Conservation (phyloP, 2,888 invertebrate genomes). For the Pollenia griseotomentosa region DNA sequence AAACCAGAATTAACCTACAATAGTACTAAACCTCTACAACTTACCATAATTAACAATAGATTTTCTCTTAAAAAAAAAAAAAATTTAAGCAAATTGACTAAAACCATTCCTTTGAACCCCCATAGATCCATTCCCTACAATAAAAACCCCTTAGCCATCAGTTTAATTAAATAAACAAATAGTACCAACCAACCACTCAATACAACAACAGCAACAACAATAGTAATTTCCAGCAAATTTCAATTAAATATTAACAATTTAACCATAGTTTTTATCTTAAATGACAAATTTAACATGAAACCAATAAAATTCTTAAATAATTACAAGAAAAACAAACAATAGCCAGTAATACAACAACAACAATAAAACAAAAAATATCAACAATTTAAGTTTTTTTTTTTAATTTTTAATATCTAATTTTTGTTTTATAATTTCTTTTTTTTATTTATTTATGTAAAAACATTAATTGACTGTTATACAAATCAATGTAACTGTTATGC, state of each 20-base stretch:
- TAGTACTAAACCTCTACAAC: slow-evolving; percentile 65
- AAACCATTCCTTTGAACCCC: not conserved
- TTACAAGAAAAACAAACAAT: slow-evolving; percentile 59
- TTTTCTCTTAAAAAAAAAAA: slow-evolving; percentile 16
- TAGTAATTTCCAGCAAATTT: slow-evolving; percentile 47
- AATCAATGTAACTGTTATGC: slow-evolving; percentile 54
- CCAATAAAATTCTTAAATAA: slow-evolving; percentile 61
- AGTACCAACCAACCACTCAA: slow-evolving; percentile 6
- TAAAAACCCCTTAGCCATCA: not conserved
- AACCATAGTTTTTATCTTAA: slow-evolving; percentile 64
- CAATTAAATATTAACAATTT: slow-evolving; percentile 53
- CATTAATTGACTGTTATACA: slow-evolving; percentile 58
- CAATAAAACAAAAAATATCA: slow-evolving; percentile 58
- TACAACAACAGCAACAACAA: slow-evolving; percentile 55
- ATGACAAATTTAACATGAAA: slow-evolving; percentile 31
- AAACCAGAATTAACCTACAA: slow-evolving; percentile 66
- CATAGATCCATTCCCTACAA: not conserved
- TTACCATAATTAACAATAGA: slow-evolving; percentile 62
- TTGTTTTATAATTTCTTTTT: slow-evolving; percentile 15
- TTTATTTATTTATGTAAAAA: slow-evolving; percentile 7
- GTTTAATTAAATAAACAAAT: not conserved
- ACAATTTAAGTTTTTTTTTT: slow-evolving; percentile 13
- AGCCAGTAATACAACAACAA: slow-evolving; percentile 69
- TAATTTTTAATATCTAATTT: not conserved
- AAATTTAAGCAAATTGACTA: slow-evolving; percentile 52